phyloP scores from a whole-genome alignment of 2,888 invertebrate species.

The Cerceris ruficornis region DNA sequence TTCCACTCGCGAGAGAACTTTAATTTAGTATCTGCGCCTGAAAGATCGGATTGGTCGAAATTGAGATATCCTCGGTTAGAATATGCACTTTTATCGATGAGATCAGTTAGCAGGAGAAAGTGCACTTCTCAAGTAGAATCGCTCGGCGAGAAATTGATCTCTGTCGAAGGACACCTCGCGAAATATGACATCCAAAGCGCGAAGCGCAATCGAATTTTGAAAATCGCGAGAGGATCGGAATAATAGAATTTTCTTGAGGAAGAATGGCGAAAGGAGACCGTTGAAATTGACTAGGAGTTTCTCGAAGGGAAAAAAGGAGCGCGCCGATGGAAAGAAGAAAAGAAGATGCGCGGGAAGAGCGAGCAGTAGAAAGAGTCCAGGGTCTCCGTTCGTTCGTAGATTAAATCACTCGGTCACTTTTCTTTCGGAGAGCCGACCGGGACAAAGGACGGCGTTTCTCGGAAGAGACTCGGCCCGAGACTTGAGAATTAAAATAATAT shows the following conservation, averaged over 20 bases:
- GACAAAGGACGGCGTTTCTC: slow-evolving; percentile 76
- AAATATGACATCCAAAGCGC: too few species aligned
- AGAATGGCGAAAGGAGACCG: slow-evolving; percentile 10
- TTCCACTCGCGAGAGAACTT: too few species aligned
- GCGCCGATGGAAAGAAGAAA: slow-evolving; percentile 47
- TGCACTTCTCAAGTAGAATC: too few species aligned
- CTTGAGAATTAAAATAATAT: slow-evolving; percentile 78
- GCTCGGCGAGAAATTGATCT: too few species aligned
- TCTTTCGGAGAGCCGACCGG: slow-evolving; percentile 71
- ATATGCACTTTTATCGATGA: too few species aligned
- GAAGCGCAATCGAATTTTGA: too few species aligned
- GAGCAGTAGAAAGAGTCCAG: slow-evolving; percentile 52
- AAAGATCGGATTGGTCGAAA: too few species aligned
- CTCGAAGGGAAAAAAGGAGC: slow-evolving; percentile 55
- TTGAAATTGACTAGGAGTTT: slow-evolving; percentile 22
- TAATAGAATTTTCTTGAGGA: slow-evolving; percentile 33
- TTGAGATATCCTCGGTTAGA: too few species aligned
- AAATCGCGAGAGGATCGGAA: not conserved
- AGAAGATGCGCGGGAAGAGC: slow-evolving; percentile 46
- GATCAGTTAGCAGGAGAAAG: too few species aligned
- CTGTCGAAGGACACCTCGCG: too few species aligned
- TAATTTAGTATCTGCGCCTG: too few species aligned
- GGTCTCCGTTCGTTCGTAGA: slow-evolving; percentile 65
- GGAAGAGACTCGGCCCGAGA: slow-evolving; percentile 72
- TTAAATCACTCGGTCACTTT: slow-evolving; percentile 75